Base-by-base conservation (phyloP, 2,888 invertebrate genomes). In the Microplitis deprimator region DNA sequence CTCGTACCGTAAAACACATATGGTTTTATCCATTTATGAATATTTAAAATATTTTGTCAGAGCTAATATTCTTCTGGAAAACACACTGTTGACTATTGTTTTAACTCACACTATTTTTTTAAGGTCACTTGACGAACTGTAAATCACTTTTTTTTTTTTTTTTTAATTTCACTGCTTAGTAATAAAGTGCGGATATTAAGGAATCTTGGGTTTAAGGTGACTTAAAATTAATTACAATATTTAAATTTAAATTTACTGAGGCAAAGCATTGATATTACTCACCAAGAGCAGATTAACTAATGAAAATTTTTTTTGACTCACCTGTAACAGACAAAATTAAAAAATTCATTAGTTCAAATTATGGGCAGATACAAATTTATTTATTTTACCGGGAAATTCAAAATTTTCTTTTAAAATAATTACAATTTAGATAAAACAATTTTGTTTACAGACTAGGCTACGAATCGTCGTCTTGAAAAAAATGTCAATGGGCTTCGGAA, bases 271-370 rank as follows among this genome's bases (percentile, higher is more conserved):
- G 17, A 39, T 29, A 29, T 4, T 29, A 29, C 40, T 39, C 7
- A 50, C 50, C 39, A 68, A 68, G 7, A 5, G 8, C n/a, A 40
- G 39, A 68, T 39, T 13, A 68, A 40, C 8, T 17, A 29, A 38
- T 38, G 3, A 3, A 67, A 38, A 67, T 59, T 60, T 68, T 29
- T 50, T 59, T 61, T 29, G 73, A 77, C 77, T 77, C 77, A 77
- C 77, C 77, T 77, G 77, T 73, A 77, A 77, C 73, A 77, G 5
- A 69, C 20, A 71, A 71, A 41, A 50, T 17, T 10, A 5, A 17
- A 41, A 29, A 20, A 16, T 6, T 39, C 7, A 41, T 41, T 16
- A 38, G 8, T 72, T 17, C 16, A 7, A 62, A 50, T 50, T 13
- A 8, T 29, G 29, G 29, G 29, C 29, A 4, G 29, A 29, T 29